phyloP scores from a whole-genome alignment of 2,113 vertebrate genomes.

The Neolamprologus falcicula region DNA sequence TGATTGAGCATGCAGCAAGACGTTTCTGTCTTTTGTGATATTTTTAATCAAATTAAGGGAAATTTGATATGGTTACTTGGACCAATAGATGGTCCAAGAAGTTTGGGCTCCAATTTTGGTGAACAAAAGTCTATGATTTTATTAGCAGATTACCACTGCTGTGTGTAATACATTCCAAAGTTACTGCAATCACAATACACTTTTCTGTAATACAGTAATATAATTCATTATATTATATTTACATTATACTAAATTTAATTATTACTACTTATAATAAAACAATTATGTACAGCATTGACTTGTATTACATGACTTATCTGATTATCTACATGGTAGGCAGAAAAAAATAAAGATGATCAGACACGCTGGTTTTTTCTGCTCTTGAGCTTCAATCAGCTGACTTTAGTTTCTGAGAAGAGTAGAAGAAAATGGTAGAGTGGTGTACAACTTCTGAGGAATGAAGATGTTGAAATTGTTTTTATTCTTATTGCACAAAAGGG shows the following conservation, averaged over 20 bases:
- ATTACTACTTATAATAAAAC: not conserved
- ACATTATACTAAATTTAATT: not conserved
- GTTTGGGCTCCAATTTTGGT: not conserved
- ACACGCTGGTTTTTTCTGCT: rapidly evolving
- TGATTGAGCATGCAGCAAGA: not conserved
- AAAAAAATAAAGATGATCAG: not conserved
- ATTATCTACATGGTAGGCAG: not conserved
- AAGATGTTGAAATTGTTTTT: not conserved
- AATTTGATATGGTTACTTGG: not conserved
- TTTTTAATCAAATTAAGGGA: not conserved
- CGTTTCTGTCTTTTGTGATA: not conserved
- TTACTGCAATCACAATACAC: not conserved
- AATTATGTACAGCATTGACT: not conserved
- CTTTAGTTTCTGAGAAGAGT: not conserved
- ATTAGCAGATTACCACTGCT: not conserved
- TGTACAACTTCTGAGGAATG: not conserved
- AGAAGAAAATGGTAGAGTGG: not conserved
- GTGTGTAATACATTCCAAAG: not conserved
- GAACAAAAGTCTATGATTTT: rapidly evolving
- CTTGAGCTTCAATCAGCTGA: not conserved
- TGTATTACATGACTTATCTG: not conserved
- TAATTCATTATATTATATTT: not conserved
- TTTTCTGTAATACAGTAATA: not conserved
- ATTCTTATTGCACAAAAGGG: not conserved
- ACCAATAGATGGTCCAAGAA: not conserved